Evolutionary conservation across 2,113 vertebrate species (phyloP).

Genomic region (Siniperca knerii): DNA sequence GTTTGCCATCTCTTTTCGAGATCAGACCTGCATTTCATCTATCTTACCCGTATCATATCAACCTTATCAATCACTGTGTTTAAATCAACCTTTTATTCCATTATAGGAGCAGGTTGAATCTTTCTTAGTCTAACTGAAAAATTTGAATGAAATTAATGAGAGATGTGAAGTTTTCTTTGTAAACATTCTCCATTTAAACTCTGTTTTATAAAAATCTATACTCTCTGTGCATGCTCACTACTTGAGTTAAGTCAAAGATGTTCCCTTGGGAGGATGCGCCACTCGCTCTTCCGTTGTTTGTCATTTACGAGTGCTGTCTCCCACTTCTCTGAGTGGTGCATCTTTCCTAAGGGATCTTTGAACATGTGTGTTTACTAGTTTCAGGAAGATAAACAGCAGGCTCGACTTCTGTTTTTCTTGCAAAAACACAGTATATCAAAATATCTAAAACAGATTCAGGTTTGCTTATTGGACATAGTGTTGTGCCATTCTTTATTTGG

Average conservation of each 20-base stretch:
- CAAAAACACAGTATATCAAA: slow-evolving; percentile 6
- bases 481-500: not conserved
- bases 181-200: slow-evolving; percentile 12
- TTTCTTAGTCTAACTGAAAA: not conserved
- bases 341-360: slow-evolving; percentile 35
- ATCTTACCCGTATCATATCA: not conserved
- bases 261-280: slow-evolving; percentile 27
- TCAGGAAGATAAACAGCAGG: slow-evolving; percentile 21
- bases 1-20: not conserved
- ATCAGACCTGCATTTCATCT: not conserved
- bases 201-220: not conserved
- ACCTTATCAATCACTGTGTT: not conserved
- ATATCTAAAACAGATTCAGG: not conserved
- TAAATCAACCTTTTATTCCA: too few species aligned
- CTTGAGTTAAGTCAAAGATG: slow-evolving; percentile 24
- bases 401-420: slow-evolving; percentile 7
- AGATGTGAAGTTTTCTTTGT: not conserved
- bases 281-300: slow-evolving; percentile 28
- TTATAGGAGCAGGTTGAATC: not conserved
- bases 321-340: slow-evolving; percentile 21
- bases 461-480: not conserved
- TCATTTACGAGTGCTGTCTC: slow-evolving; percentile 18
- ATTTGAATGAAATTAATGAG: not conserved
- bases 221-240: not conserved
- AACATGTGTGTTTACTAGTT: slow-evolving; percentile 37